Evolutionary conservation across 2,888 invertebrate genomes (phyloP).

Genomic region (Ptilodon capucinus): DNA sequence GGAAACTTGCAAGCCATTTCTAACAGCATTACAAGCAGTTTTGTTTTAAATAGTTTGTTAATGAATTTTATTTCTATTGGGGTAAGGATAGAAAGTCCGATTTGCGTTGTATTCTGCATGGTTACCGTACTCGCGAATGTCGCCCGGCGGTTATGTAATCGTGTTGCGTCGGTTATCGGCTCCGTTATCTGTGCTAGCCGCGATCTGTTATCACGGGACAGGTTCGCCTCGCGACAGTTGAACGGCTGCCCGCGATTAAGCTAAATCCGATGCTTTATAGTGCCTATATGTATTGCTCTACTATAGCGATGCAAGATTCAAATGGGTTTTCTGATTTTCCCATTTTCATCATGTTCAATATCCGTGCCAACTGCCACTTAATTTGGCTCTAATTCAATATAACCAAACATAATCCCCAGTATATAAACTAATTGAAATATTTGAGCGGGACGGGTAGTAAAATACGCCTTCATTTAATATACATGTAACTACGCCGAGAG

Average conservation of each 20-base stretch:
- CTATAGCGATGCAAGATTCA: too few relatives aligned
- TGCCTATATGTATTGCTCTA: too few relatives aligned
- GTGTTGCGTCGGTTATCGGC: constrained; percentile 31
- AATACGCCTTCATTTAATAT: constrained; percentile 6
- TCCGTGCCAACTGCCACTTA: not conserved
- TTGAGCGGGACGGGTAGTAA: not conserved
- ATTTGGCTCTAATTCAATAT: not conserved
- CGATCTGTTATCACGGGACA: constrained; percentile 58
- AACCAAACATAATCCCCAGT: not conserved
- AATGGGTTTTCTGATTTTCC: too few relatives aligned
- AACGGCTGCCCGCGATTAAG: constrained; percentile 42
- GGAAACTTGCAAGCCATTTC: too few relatives aligned
- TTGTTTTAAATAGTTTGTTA: too few relatives aligned
- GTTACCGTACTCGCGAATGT: constrained; percentile 18
- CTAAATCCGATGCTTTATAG: constrained; percentile 10
- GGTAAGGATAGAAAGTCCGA: not conserved
- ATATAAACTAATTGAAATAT: not conserved
- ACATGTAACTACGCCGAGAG: constrained; percentile 2
- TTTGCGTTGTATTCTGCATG: not conserved
- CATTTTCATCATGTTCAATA: too few relatives aligned
- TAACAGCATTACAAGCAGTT: too few relatives aligned
- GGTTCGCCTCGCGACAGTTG: constrained; percentile 57
- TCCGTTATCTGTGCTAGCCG: constrained; percentile 39
- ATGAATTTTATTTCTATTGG: too few relatives aligned
- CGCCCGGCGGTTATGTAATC: constrained; percentile 35